Percentiles rank a stretch among this genome's conserved stretches.
phyloP scores from a whole-genome alignment of 2,797 vertebrate genomes.

The Serranus cabrilla region DNA sequence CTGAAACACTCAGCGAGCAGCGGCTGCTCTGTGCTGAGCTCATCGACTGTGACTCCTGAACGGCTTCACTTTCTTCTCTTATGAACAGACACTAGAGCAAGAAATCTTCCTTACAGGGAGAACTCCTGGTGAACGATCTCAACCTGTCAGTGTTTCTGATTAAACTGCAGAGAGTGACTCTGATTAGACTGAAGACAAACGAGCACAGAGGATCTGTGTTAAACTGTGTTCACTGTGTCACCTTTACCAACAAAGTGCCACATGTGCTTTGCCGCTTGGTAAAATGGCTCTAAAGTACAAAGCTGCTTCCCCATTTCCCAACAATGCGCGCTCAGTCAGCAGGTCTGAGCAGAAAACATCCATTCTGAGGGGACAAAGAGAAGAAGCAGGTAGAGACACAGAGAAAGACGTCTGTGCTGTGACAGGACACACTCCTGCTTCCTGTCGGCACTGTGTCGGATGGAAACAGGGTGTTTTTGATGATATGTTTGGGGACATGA shows the following conservation, averaged over 20 bases:
- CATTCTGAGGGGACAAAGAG: slow-evolving; percentile 47
- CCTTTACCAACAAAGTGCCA: slow-evolving; percentile 14
- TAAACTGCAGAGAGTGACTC: slow-evolving; percentile 63
- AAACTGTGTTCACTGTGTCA: background rate
- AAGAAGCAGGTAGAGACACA: slow-evolving; percentile 17
- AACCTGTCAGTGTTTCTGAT: slow-evolving; percentile 78
- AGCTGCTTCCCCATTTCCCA: slow-evolving; percentile 18
- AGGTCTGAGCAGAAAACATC: slow-evolving; percentile 31
- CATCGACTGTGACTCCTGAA: slow-evolving; percentile 56
- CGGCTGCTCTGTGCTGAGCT: slow-evolving; percentile 55
- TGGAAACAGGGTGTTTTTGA: slow-evolving; percentile 8
- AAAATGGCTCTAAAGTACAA: slow-evolving; percentile 29
- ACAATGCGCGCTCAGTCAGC: slow-evolving; percentile 24
- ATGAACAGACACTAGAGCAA: slow-evolving; percentile 23
- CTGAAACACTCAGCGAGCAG: slow-evolving; percentile 42
- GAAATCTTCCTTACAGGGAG: slow-evolving; percentile 28
- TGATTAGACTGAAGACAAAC: slow-evolving; percentile 70
- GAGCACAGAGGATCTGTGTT: slow-evolving; percentile 34
- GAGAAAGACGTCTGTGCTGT: slow-evolving; percentile 9
- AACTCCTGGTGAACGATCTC: slow-evolving; percentile 56
- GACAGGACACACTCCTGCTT: slow-evolving; percentile 23
- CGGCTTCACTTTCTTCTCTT: background rate
- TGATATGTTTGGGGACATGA: background rate
- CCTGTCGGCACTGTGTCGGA: background rate
- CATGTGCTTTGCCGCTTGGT: background rate